phyloP scores from a whole-genome alignment of 2,113 vertebrate genomes.

The Aphyosemion australe region DNA sequence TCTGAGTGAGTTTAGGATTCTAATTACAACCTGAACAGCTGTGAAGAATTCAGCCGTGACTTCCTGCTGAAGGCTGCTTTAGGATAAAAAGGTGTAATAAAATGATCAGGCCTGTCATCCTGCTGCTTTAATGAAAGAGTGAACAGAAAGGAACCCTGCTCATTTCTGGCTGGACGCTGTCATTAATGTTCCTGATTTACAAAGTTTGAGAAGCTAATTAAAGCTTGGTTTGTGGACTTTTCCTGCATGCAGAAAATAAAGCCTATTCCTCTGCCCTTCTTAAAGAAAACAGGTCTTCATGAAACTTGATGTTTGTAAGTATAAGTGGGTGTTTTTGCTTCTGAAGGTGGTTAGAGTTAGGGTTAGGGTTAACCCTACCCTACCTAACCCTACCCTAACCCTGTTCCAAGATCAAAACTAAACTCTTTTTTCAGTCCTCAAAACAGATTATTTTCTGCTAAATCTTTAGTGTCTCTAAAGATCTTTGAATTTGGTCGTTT shows the following conservation, averaged over 20 bases:
- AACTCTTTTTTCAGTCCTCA: too few relatives aligned
- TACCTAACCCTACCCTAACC: too few relatives aligned
- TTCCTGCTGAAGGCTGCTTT: constrained; percentile 16
- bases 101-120: constrained; percentile 42
- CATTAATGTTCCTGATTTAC: constrained; percentile 40
- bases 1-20: constrained; percentile 46
- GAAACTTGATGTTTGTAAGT: too few relatives aligned
- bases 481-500: too few relatives aligned
- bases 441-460: too few relatives aligned
- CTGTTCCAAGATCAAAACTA: too few relatives aligned
- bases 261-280: too few relatives aligned
- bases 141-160: constrained; percentile 39
- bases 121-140: constrained; percentile 46
- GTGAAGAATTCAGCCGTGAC: constrained; percentile 40
- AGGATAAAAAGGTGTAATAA: constrained; percentile 35
- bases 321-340: too few relatives aligned
- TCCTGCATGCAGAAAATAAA: not conserved
- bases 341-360: too few relatives aligned
- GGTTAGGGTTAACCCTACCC: too few relatives aligned
- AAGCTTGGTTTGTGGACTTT: not conserved
- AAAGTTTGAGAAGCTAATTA: constrained; percentile 26
- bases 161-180: constrained; percentile 46
- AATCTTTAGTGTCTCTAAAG: too few relatives aligned
- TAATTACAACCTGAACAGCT: constrained; percentile 56
- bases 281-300: too few relatives aligned